Evolutionary conservation across 2,888 invertebrate genomes (phyloP).

Genomic region (Volucella zonaria): DNA sequence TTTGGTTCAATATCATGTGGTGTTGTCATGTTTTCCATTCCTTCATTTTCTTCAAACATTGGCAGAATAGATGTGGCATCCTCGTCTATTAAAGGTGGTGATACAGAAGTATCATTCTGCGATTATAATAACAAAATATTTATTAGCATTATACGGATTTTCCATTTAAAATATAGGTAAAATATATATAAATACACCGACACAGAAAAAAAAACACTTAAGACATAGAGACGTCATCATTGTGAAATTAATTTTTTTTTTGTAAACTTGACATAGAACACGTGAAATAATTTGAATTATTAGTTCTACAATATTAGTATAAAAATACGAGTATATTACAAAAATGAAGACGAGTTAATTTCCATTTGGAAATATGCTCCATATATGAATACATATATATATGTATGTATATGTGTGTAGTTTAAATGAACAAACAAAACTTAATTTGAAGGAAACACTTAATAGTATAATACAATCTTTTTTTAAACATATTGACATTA

Average conservation of each 20-base stretch:
- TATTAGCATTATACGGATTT: not conserved
- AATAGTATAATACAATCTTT: no score
- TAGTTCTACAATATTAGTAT: no score
- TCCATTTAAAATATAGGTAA: not conserved
- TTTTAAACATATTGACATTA: no score
- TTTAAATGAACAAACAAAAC: no score
- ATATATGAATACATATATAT: no score
- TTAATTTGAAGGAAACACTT: no score
- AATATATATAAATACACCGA: slow-evolving; percentile 21
- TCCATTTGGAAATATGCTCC: no score
- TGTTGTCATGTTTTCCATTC: slow-evolving; percentile 51
- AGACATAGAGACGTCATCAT: slow-evolving; percentile 42
- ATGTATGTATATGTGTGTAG: no score
- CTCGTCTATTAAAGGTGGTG: slow-evolving; percentile 46
- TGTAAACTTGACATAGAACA: slow-evolving; percentile 17
- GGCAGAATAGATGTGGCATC: slow-evolving; percentile 52
- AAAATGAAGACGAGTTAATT: no score
- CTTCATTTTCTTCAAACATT: slow-evolving; percentile 49
- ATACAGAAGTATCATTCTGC: slow-evolving; percentile 53
- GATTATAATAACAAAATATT: slow-evolving; percentile 13
- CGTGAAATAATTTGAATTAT: slow-evolving; percentile 23
- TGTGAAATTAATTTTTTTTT: slow-evolving; percentile 54
- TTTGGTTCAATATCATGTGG: slow-evolving; percentile 39
- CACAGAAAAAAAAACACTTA: slow-evolving; percentile 45
- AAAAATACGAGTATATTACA: no score